Evolutionary conservation across 2,113 vertebrate genomes (phyloP).

Genomic region (Ctenomys sociabilis): DNA sequence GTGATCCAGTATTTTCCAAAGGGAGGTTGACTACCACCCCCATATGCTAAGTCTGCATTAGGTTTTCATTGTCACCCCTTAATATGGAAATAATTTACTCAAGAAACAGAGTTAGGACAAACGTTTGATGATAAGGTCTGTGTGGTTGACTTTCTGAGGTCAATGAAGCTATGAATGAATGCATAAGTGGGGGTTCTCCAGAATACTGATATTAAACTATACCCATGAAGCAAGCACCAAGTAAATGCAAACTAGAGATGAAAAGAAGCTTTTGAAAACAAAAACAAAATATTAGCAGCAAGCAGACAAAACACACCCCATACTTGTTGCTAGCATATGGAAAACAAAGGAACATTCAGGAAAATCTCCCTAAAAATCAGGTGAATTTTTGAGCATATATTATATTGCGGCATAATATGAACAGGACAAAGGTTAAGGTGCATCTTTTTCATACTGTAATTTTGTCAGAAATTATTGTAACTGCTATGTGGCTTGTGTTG

Average conservation of each 20-base stretch:
- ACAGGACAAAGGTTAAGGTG: not conserved
- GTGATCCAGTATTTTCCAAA: no score
- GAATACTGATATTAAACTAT: no score
- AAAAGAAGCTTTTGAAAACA: not conserved
- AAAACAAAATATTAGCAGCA: not conserved
- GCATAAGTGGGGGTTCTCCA: no score
- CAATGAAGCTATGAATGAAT: no score
- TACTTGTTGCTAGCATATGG: not conserved
- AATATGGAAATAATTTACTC: no score
- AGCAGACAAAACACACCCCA: not conserved
- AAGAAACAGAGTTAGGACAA: no score
- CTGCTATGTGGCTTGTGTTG: not conserved
- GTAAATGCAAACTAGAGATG: not conserved
- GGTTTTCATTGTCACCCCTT: no score
- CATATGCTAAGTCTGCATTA: no score
- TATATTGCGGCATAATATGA: no score
- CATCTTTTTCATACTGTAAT: not conserved
- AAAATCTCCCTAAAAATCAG: not conserved
- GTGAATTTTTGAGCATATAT: not conserved
- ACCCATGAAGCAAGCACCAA: not conserved
- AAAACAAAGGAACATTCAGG: not conserved
- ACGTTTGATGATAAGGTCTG: no score
- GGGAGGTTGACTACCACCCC: no score
- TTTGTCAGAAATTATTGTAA: not conserved
- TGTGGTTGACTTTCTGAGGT: no score